Conservation (phyloP, 2,113 vertebrate genomes). For the Callipepla squamata region DNA sequence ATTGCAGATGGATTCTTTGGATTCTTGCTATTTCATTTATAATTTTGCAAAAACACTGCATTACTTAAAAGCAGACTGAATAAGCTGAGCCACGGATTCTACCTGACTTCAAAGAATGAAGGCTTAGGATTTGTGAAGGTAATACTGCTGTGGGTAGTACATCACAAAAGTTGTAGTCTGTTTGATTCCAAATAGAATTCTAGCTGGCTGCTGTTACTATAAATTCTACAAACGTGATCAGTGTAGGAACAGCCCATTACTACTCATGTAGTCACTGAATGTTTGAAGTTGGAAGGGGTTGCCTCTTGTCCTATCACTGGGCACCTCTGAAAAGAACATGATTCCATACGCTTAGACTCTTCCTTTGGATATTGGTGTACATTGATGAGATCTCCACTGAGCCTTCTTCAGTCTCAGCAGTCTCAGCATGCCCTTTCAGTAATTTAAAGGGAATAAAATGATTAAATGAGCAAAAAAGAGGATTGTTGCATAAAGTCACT, state of each 20-base stretch:
- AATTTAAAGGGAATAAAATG: not conserved
- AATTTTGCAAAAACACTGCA: not conserved
- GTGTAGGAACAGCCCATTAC: not conserved
- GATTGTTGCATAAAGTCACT: not conserved
- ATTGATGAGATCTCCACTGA: not conserved
- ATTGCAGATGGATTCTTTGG: not conserved
- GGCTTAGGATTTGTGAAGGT: constrained; percentile 28
- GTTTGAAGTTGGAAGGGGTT: not conserved
- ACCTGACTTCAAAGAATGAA: not conserved
- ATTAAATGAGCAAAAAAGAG: not conserved
- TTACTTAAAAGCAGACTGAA: constrained; percentile 37
- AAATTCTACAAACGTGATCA: not conserved
- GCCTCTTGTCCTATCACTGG: not conserved
- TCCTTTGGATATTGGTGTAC: not conserved
- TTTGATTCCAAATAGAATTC: constrained; percentile 15
- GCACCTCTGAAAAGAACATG: not conserved
- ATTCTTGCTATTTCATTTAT: constrained; percentile 11
- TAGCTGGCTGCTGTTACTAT: not conserved
- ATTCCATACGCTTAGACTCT: not conserved
- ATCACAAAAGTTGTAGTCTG: not conserved
- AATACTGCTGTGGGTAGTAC: not conserved
- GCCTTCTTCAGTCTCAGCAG: not conserved
- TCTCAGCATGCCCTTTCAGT: not conserved
- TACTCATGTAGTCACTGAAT: not conserved
- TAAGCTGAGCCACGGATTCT: not conserved